phyloP scores from a whole-genome alignment of 2,888 invertebrate species.

The Synergus japonicus region DNA sequence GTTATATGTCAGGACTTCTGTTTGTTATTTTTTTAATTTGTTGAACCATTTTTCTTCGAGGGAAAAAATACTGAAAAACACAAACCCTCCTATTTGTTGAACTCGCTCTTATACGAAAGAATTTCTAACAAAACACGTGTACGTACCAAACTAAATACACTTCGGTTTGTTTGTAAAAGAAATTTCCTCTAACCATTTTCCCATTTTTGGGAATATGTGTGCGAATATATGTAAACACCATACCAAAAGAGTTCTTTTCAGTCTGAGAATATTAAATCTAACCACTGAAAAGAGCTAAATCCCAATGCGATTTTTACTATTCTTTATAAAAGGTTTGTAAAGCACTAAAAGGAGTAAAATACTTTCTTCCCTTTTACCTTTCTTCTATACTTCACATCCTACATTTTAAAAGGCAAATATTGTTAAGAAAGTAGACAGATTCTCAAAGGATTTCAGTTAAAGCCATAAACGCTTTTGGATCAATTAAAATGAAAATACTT shows the following conservation, averaged over 20 bases:
- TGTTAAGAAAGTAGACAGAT: not conserved
- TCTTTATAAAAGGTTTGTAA: not conserved
- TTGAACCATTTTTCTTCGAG: not conserved
- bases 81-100: not conserved
- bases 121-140: not conserved
- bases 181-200: not conserved
- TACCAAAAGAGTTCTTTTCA: too few species aligned
- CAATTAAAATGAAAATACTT: not conserved
- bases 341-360: too few species aligned
- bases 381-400: too few species aligned
- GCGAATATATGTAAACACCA: not conserved
- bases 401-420: not conserved
- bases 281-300: not conserved
- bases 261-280: not conserved
- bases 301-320: not conserved
- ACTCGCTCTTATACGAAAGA: not conserved
- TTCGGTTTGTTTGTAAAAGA: not conserved
- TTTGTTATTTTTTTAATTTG: conserved; percentile 5
- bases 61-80: not conserved
- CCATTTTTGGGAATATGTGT: not conserved
- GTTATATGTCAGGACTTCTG: not conserved
- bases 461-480: not conserved
- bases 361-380: too few species aligned
- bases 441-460: not conserved
- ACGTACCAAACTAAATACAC: not conserved